Conservation (phyloP, 2,797 vertebrate genomes). For the Enteromius argenteus region DNA sequence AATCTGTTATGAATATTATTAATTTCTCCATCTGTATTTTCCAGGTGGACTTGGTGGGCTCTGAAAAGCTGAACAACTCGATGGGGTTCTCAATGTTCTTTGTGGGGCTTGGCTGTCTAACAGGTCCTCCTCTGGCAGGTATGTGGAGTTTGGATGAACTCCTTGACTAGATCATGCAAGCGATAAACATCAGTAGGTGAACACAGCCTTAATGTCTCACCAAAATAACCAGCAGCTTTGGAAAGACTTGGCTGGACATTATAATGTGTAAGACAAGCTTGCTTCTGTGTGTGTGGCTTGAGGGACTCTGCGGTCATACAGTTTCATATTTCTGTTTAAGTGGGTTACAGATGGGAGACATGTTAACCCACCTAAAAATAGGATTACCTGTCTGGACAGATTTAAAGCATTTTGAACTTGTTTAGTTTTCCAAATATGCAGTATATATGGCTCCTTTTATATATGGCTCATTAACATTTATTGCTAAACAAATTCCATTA, state of each 20-base stretch:
- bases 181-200: background rate
- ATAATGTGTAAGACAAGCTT: slow-evolving; percentile 6
- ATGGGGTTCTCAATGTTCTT: slow-evolving; percentile 93
- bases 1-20: background rate
- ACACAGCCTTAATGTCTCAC: background rate
- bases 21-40: slow-evolving; percentile 35
- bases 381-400: slow-evolving; percentile 18
- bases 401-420: background rate
- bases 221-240: background rate
- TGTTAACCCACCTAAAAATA: slow-evolving; percentile 27
- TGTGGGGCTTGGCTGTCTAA: slow-evolving; percentile 86
- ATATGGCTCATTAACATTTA: background rate
- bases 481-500: background rate
- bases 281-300: slow-evolving; percentile 27
- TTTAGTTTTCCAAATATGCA: background rate
- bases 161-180: slow-evolving; percentile 20
- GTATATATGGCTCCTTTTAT: background rate
- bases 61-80: slow-evolving; percentile 85
- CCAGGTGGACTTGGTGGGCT: slow-evolving; percentile 89
- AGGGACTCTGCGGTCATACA: background rate
- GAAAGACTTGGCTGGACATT: background rate
- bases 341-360: slow-evolving; percentile 24
- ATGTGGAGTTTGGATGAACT: slow-evolving; percentile 43
- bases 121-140: slow-evolving; percentile 93
- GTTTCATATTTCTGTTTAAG: slow-evolving; percentile 40